Evolutionary conservation across 2,797 vertebrate genomes (phyloP), one percentile per base, ranked within the genome.

Genomic region (Falco columbarius): DNA sequence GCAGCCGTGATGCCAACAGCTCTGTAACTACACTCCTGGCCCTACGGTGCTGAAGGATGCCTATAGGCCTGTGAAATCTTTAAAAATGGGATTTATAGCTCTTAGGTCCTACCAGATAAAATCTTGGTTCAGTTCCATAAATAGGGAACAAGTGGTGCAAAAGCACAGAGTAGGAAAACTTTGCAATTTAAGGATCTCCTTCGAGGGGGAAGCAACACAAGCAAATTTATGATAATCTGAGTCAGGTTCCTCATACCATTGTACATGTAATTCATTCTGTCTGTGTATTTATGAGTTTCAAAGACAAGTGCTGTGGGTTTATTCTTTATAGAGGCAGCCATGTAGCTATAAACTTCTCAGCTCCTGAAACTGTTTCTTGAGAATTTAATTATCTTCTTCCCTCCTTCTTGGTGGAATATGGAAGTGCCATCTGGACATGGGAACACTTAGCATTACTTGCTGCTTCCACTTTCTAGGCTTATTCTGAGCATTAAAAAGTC

Each of bases 301-400:
- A 72, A 81, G 67, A 56, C 9, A 71, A 27, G 26, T 23, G 22
- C 34, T 80, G 55, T 19, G 49, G 67, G 36, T 51, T 73, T 65
- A 27, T 66, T 51, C 52, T n/a, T 87, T 62, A 23, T 16, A 54
- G 62, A 76, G 30, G 65, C 59, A 90, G 47, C 62, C 65, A 34
- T 38, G 51, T 61, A 81, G 38, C 87, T 86, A 20, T 75, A 85
- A 80, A 71, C 49, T 62, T 91, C 70, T 63, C n/a, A 77, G 15
- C 30, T 93, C 58, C 92, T 87, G 84, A 66, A 92, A 83, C 22
- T 59, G 49, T 83, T 89, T 66, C 63, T 75, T 70, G 56, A 73
- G 44, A 70, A 87, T 68, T 47, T 86, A 58, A 80, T 95, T 76
- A 77, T 74, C 82, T 83, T 85, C 81, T 81, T 96, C 77, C 14